These are phyloP conservation scores for Nasonia oneida DNA, from an alignment of 2,888 invertebrate species.

Conservation along the genomic window DNA sequence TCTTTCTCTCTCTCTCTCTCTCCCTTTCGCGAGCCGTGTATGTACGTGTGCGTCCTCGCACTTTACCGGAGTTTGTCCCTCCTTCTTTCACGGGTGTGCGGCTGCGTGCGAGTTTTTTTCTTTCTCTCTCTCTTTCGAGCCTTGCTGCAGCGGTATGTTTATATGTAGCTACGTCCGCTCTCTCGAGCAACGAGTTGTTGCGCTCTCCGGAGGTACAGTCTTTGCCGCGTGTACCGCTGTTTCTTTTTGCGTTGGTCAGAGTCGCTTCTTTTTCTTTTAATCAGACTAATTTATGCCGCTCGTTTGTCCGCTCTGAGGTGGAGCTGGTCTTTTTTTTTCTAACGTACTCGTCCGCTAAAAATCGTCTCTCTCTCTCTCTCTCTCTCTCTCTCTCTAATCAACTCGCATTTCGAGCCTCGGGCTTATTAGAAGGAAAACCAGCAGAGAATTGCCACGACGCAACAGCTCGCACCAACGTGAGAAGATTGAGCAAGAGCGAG, in stretches of 20 bases:
- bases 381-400: background rate
- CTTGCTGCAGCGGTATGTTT: too few relatives aligned
- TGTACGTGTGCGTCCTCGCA: background rate
- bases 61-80: conserved; percentile 19
- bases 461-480: background rate
- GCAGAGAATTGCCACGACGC: background rate
- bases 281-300: background rate
- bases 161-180: background rate
- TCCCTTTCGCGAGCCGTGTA: background rate
- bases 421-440: background rate
- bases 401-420: background rate
- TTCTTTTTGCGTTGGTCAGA: background rate
- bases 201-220: background rate
- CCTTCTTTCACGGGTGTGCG: background rate
- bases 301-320: background rate
- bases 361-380: too few relatives aligned
- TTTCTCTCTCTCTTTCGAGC: too few relatives aligned
- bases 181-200: background rate
- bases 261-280: background rate
- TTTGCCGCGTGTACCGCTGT: background rate
- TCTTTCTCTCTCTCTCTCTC: background rate
- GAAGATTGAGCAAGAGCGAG: background rate
- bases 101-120: background rate
- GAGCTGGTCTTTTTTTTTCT: too few relatives aligned
- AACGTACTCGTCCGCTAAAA: too few relatives aligned